A percentile compares a stretch with the other conserved stretches of the same genome.
phyloP scores from a whole-genome alignment of 2,113 vertebrate genomes.

The Sardina pilchardus region DNA sequence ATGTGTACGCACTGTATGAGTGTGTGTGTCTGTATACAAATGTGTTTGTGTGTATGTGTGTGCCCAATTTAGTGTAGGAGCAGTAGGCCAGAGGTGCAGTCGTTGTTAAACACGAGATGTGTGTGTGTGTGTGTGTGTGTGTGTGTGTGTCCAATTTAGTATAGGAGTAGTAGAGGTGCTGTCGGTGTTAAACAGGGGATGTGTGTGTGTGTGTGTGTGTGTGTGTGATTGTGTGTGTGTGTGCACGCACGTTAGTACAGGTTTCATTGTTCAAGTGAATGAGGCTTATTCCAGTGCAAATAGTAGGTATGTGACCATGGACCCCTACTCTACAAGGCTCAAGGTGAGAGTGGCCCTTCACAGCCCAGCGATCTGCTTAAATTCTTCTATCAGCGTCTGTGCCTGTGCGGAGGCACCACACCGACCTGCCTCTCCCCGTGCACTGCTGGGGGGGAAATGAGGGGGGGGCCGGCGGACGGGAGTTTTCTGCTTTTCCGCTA shows the following conservation, averaged over 20 bases:
- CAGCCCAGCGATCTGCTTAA: conserved; percentile 1
- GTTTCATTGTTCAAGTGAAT: background rate
- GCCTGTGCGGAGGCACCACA: background rate
- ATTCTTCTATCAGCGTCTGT: background rate
- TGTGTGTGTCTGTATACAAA: background rate
- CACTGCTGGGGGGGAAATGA: background rate
- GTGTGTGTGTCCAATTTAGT: too few relatives aligned
- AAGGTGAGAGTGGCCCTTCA: background rate
- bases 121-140: background rate
- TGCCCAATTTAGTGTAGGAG: too few relatives aligned
- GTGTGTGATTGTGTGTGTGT: background rate
- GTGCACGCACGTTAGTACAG: too few relatives aligned
- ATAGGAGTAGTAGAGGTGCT: too few relatives aligned
- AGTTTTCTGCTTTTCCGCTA: background rate
- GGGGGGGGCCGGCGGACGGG: background rate
- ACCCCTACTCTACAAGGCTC: background rate
- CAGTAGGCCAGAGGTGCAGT: too few relatives aligned
- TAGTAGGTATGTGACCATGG: background rate
- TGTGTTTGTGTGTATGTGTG: background rate
- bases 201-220: background rate
- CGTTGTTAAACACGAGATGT: background rate
- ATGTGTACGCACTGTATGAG: background rate
- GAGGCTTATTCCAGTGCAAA: background rate
- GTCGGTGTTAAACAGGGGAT: too few relatives aligned
- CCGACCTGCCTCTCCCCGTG: background rate